Evolutionary conservation across 1,140 invertebrate genomes (phyloP), one percentile per base, ranked within the genome.

Genomic region (Papilio polyxenes): DNA sequence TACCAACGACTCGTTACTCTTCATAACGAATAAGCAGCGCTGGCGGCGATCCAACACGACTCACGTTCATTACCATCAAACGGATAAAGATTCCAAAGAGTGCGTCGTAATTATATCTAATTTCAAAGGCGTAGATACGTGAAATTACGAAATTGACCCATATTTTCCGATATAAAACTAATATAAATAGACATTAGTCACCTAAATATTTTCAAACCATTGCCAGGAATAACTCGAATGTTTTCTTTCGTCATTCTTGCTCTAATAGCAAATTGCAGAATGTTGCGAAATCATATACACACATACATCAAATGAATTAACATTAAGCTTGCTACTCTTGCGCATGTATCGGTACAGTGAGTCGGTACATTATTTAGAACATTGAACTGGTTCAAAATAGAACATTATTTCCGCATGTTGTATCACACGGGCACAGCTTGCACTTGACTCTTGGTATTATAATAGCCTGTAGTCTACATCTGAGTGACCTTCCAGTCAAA

Each of bases 171-270:
- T 59, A 79, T 17, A 62, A 59, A 40, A 37, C 75, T 31, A 76
- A 76, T 76, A 76, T 79, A 62, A 79, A 79, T 79, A 79, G 76
- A 56, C 17, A 62, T 79, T 59, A 79, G 51, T 53, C 56, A 80
- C 59, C 40, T 80, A 69, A 80, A 80, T 87, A 81, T 82, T 82
- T 82, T 82, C 40, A 79, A 83, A 80, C 44, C 72, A 74, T 49
- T 83, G 78, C 83, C 81, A 80, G 56, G 82, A 84, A 84, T 84
- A 84, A 80, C 72, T 83, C 56, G 74, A 75, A 51, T 82, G 75
- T 84, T 82, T 82, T 83, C 69, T 75, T 59, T 75, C 72, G 77
- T 83, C 83, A 81, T 83, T n/a, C 80, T 79, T 72, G 65, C 53
- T 81, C 48, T 72, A 48, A 77, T 51, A 81, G 77, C 51, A 75